Conservation (phyloP, 1,140 invertebrate species). For the Paraescarpia echinospica region DNA sequence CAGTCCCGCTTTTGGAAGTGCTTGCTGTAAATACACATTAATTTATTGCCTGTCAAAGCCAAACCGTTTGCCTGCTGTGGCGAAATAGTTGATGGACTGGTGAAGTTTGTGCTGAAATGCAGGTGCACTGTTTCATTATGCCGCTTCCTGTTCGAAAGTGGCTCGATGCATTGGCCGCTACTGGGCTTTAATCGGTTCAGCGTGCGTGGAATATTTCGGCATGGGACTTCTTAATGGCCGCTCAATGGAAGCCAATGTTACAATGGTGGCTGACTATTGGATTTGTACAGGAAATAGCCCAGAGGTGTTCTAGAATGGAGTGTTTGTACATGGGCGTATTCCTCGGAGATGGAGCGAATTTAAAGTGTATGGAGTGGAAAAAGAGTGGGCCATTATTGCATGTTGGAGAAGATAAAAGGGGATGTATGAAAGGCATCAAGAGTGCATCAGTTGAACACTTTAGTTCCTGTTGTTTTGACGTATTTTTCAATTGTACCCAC, state of each 20-base stretch:
- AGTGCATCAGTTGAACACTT: background rate
- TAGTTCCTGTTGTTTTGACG: no score
- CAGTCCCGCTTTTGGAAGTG: background rate
- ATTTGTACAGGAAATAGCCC: background rate
- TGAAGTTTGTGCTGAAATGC: background rate
- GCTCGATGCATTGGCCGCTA: background rate
- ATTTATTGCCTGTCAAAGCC: conserved; percentile 5
- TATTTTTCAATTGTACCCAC: background rate
- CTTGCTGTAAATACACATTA: background rate
- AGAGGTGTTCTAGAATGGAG: background rate
- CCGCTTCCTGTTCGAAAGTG: background rate
- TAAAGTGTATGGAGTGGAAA: background rate
- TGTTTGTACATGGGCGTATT: background rate
- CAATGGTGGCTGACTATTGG: background rate
- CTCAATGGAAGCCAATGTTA: background rate
- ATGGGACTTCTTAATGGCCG: background rate
- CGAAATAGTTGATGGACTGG: background rate
- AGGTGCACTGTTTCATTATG: background rate
- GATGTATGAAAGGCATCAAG: background rate
- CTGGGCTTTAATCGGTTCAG: background rate
- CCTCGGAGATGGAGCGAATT: background rate
- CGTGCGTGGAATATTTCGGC: background rate
- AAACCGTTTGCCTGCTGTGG: background rate
- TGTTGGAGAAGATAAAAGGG: background rate
- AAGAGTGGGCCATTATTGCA: background rate